A percentile compares a stretch with the other conserved stretches of the same genome.
These are phyloP conservation scores for Australoheros scitulus DNA, from an alignment of 2,113 vertebrate genomes.

Conservation along the genomic window DNA sequence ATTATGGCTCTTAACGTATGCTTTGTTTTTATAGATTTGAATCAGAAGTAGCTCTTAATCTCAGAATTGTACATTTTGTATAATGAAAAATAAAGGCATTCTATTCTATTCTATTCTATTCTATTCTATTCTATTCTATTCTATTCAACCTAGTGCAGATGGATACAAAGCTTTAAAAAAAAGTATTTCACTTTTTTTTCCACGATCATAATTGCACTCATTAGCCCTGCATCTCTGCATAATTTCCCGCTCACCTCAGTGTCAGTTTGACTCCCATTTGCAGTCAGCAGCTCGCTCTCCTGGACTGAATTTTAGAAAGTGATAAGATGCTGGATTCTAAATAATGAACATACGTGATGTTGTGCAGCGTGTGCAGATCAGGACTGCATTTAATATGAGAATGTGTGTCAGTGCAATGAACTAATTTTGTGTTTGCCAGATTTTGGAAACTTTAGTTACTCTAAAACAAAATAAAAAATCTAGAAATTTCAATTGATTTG, in stretches of 20 bases:
- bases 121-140: too few relatives aligned
- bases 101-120: too few relatives aligned
- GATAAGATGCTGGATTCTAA: neutral
- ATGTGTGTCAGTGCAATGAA: neutral
- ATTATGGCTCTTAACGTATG: too few relatives aligned
- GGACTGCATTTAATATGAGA: neutral
- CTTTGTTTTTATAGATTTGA: neutral
- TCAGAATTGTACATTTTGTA: too few relatives aligned
- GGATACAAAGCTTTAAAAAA: neutral
- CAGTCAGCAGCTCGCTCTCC: neutral
- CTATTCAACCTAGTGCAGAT: neutral
- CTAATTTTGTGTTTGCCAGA: neutral
- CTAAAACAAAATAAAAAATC: neutral
- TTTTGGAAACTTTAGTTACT: neutral
- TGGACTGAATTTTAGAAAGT: neutral
- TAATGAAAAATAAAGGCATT: too few relatives aligned
- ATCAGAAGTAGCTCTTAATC: neutral
- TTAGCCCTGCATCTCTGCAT: neutral
- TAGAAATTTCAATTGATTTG: neutral
- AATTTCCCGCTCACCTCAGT: neutral
- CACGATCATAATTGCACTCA: neutral
- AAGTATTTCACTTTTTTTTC: neutral
- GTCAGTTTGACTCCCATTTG: conserved; percentile 5
- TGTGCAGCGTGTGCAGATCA: neutral
- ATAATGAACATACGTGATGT: neutral